A percentile compares a stretch with the other conserved stretches of the same genome.
Conservation (phyloP, 2,113 vertebrate species). For the Casuarius casuarius region DNA sequence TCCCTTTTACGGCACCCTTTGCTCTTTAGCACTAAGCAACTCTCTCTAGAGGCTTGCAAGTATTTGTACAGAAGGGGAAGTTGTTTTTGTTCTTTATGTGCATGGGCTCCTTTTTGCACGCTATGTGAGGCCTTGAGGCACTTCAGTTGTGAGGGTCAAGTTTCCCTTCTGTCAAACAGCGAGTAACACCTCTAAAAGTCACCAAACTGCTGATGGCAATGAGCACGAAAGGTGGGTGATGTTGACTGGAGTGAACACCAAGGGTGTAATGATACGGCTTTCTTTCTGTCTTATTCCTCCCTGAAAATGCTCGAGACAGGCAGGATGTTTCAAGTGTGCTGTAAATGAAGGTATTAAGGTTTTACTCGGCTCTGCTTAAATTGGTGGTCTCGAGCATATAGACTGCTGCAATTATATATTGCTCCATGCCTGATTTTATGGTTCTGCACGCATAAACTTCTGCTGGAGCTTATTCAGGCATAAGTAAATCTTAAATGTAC, state of each 20-base stretch:
- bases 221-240: neutral
- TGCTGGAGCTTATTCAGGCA: conserved; percentile 54
- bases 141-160: neutral
- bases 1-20: neutral
- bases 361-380: neutral
- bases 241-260: conserved; percentile 31
- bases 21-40: neutral
- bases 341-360: conserved; percentile 17
- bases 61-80: neutral
- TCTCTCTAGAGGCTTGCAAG: neutral
- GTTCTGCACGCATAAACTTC: conserved; percentile 51
- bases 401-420: conserved; percentile 40
- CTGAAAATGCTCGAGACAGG: neutral
- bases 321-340: neutral
- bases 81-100: neutral
- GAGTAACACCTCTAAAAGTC: neutral
- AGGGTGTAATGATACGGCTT: conserved; percentile 20
- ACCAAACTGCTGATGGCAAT: conserved; percentile 12
- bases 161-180: neutral
- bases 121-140: neutral
- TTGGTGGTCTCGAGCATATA: neutral
- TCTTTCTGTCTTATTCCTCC: neutral
- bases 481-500: conserved; percentile 59
- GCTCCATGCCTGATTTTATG: conserved; percentile 48
- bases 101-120: neutral